These are phyloP conservation scores for Bruchidius siliquastri DNA, from an alignment of 2,888 invertebrate genomes.

Conservation along the genomic window DNA sequence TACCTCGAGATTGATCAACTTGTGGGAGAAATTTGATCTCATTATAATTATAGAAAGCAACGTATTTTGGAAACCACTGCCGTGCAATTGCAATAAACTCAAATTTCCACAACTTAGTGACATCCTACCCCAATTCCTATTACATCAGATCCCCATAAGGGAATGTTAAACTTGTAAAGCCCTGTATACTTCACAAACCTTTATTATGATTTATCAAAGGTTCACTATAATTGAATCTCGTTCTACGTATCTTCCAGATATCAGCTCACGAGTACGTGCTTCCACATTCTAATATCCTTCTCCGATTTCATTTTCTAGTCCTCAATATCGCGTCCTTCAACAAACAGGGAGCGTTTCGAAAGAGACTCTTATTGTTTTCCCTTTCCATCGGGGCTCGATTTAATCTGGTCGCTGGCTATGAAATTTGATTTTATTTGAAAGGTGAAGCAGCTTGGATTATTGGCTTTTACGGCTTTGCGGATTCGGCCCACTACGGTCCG, in stretches of 20 bases:
- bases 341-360: neutral
- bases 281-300: neutral
- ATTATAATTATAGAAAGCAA: no score
- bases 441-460: conserved; percentile 26
- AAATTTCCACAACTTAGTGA: no score
- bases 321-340: neutral
- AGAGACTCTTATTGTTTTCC: conserved; percentile 19
- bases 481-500: conserved; percentile 10
- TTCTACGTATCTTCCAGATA: neutral
- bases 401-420: conserved; percentile 35
- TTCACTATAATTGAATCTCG: no score
- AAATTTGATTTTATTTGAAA: conserved; percentile 35
- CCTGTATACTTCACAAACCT: no score
- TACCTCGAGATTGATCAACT: no score
- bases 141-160: no score
- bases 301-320: neutral
- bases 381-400: conserved; percentile 21
- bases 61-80: no score
- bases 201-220: no score
- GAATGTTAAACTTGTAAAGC: no score
- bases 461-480: conserved; percentile 27
- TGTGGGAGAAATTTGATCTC: no score
- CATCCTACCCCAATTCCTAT: no score
- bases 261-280: neutral
- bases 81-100: no score